A percentile compares a stretch with the other conserved stretches of the same genome.
These are phyloP conservation scores for Brachionus rubens DNA, from an alignment of 1,140 invertebrate species.

Conservation along the genomic window DNA sequence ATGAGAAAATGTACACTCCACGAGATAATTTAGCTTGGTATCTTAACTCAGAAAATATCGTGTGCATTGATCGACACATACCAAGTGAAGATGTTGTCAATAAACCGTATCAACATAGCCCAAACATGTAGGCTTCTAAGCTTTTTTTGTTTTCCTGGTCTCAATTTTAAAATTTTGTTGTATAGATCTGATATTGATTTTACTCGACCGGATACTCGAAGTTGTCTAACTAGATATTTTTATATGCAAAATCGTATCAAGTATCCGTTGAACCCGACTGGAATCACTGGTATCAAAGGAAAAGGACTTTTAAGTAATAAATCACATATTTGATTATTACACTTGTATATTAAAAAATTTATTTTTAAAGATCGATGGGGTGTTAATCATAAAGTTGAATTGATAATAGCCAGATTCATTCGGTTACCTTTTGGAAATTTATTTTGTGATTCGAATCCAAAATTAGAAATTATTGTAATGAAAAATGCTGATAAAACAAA, in stretches of 20 bases:
- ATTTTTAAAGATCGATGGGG: neutral
- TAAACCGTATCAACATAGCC: neutral
- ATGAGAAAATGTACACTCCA: neutral
- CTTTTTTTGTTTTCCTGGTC: neutral
- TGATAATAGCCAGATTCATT: neutral
- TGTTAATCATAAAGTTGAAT: slow-evolving; percentile 19
- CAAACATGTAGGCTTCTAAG: neutral
- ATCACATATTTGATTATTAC: neutral
- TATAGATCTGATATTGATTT: neutral
- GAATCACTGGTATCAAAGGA: slow-evolving; percentile 70
- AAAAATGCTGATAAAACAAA: slow-evolving; percentile 12
- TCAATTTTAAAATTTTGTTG: neutral
- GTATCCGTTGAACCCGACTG: slow-evolving; percentile 67
- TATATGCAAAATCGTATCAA: neutral
- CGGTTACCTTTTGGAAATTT: too few relatives aligned
- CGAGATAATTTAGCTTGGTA: too few relatives aligned
- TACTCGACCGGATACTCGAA: neutral
- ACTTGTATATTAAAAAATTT: neutral
- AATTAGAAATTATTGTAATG: neutral
- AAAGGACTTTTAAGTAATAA: slow-evolving; percentile 65
- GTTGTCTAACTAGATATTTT: too few relatives aligned
- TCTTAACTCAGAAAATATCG: neutral
- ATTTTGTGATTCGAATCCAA: neutral
- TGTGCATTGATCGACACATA: neutral
- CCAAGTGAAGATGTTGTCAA: neutral